Evolutionary conservation across 2,113 vertebrate species (phyloP), one percentile per base, ranked within the genome.

Genomic region (Engystomops pustulosus): DNA sequence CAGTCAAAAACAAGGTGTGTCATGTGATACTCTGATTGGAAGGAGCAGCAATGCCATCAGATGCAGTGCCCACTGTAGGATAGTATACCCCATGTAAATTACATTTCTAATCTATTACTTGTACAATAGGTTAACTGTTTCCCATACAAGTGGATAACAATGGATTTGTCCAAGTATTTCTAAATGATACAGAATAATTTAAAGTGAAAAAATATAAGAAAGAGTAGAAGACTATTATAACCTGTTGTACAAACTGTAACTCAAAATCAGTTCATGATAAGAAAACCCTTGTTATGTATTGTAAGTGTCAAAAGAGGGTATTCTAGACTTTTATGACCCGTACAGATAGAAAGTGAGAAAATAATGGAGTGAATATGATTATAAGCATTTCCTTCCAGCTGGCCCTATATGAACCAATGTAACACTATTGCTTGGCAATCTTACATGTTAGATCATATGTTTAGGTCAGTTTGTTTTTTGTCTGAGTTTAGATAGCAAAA

Each of bases 371-470:
- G 38, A 90, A 86, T 85, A 86, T 84, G 90, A 90, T 91, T 92
- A 93, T 92, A 91, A 94, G 91, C 93, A 92, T 92, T 92, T 93
- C 93, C 92, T 92, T 92, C 93, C 92, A 93, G 93, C 93, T 92
- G 92, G 91, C 91, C 86, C 90, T 88, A 89, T 86, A 90, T 88
- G 91, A 90, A 89, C 90, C 87, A 88, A 89, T 92, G 91, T 90
- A 85, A 90, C 91, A 92, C 90, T 91, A 94, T 92, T 93, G 89
- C 92, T 90, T 88, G 91, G 92, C 91, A 91, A 90, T 91, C 93
- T 92, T 93, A 92, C 92, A 92, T 93, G 92, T 90, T 92, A 91
- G 93, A 93, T 94, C 92, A 94, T 94, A 92, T 93, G 93, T 93
- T 94, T 92, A 93, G 90, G 92, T 92, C 92, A 91, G 91, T 68